Evolutionary conservation across 2,888 invertebrate genomes (phyloP).

Genomic region (Cyaniris semiargus): DNA sequence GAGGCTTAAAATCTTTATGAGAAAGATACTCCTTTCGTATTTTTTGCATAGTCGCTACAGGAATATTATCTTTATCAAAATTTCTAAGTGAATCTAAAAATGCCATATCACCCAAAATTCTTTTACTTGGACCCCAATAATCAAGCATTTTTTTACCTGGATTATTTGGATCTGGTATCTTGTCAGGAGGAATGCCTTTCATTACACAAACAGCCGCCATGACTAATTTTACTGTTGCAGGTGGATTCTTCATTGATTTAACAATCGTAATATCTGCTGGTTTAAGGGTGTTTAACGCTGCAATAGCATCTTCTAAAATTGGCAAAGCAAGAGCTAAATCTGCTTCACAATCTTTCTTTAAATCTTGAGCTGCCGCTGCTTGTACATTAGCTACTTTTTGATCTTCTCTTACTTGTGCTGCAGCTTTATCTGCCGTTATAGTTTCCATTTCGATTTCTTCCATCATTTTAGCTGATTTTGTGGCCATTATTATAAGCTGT

Average conservation of each 20-base stretch:
- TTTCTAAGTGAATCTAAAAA: slow-evolving; percentile 87
- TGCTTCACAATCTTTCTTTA: slow-evolving; percentile 95
- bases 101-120: slow-evolving; percentile 89
- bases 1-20: slow-evolving; percentile 89
- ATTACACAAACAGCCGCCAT: slow-evolving; percentile 96
- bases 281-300: slow-evolving; percentile 91
- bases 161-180: slow-evolving; percentile 85
- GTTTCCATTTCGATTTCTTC: slow-evolving; percentile 88
- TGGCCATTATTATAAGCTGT: slow-evolving; percentile 85
- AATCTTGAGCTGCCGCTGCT: slow-evolving; percentile 89
- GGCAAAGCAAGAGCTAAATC: slow-evolving; percentile 94
- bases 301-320: slow-evolving; percentile 86
- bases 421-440: slow-evolving; percentile 87
- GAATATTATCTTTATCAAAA: slow-evolving; percentile 93
- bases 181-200: slow-evolving; percentile 88
- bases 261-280: slow-evolving; percentile 91
- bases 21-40: slow-evolving; percentile 87
- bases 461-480: slow-evolving; percentile 87
- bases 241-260: slow-evolving; percentile 94
- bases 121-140: slow-evolving; percentile 93
- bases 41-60: slow-evolving; percentile 85
- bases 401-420: slow-evolving; percentile 89
- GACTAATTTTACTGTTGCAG: slow-evolving; percentile 89
- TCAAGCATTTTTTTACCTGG: slow-evolving; percentile 86
- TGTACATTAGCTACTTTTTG: slow-evolving; percentile 93